Base-by-base conservation (phyloP, 2,113 vertebrate genomes). In the Cromileptes altivelis region DNA sequence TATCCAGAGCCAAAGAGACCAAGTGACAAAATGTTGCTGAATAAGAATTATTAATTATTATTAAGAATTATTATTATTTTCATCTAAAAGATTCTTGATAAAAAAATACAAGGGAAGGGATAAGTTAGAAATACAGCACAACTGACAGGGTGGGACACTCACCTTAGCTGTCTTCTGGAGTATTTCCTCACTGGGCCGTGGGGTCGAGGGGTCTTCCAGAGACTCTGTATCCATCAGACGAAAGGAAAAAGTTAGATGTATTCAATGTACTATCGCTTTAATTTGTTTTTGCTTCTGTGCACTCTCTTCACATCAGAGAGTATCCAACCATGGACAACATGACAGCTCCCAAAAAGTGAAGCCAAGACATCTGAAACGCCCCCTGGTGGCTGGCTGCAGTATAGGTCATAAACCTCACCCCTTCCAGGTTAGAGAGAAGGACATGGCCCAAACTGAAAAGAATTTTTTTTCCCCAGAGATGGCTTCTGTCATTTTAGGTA, bases 141-240 rank as follows among this genome's bases (percentile, higher is more conserved):
- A n/a, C 13, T 70, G 14, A 30, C 1, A 72, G 13, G 30, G 4
- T 1, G 15, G 27, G n/a, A 67, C n/a, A 37, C 89, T 94, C 94
- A 99, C 98, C 96, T 99, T 98, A 70, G 96, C 98, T 27, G 97
- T 98, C 89, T 94, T 97, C 85, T 99, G 98, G 79, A 96, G 94
- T 67, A 92, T 95, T 72, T 97, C 97, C 4, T 94, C 88, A 25
- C 88, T 90, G 37, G 90, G 53, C 56, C 76, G 89, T 27, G 86
- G 45, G n/a, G 62, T 67, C 71, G 76, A 73, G 30, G 77, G 23
- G 18, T 81, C 80, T 62, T 89, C 63, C 62, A 71, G 63, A 57
- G 1, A 40, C 81, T 65, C 70, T 84, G 25, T 63, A 76, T 37
- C 23, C 72, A 84, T 37, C 8, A 63, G 15, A 87, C 25, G 7